Percentiles rank a stretch among this genome's conserved stretches.
These are phyloP conservation scores for Thalassaphorura encarpata DNA, from an alignment of 1,140 invertebrate genomes.

Conservation along the genomic window DNA sequence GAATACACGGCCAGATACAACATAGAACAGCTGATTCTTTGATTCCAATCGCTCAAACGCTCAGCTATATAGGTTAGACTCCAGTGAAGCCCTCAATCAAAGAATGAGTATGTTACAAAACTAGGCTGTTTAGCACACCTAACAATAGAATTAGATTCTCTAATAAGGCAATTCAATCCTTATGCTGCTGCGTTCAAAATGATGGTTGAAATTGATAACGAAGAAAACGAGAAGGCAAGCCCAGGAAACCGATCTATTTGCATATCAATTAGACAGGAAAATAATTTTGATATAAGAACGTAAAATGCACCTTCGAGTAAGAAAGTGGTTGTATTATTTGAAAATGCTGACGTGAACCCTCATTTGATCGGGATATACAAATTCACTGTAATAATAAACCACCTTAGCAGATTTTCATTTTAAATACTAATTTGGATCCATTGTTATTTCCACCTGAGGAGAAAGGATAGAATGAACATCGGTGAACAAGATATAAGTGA, in stretches of 20 bases:
- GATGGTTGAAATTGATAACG: slow-evolving; percentile 12
- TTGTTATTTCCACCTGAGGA: slow-evolving; percentile 41
- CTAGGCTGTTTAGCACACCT: not conserved
- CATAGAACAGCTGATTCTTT: slow-evolving; percentile 22
- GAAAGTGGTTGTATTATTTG: slow-evolving; percentile 25
- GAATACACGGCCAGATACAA: slow-evolving; percentile 36
- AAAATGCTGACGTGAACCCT: slow-evolving; percentile 12
- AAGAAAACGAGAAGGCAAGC: not conserved
- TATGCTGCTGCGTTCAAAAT: slow-evolving; percentile 10
- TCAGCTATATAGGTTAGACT: slow-evolving; percentile 15
- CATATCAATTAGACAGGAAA: slow-evolving; percentile 4
- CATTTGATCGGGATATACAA: slow-evolving; percentile 15
- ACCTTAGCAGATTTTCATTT: not conserved
- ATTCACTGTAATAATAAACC: not conserved
- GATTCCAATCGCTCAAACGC: slow-evolving; percentile 14
- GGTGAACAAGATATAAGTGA: no score
- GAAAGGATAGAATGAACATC: no score
- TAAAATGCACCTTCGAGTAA: slow-evolving; percentile 7
- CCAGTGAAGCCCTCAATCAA: not conserved
- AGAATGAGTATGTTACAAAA: not conserved
- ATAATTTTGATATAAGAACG: slow-evolving; percentile 18
- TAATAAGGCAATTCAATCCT: slow-evolving; percentile 5
- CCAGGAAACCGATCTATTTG: slow-evolving; percentile 18
- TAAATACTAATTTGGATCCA: slow-evolving; percentile 35
- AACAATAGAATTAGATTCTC: not conserved